Conservation (phyloP, 2,797 vertebrate genomes). For the Gallinago nigripennis region DNA sequence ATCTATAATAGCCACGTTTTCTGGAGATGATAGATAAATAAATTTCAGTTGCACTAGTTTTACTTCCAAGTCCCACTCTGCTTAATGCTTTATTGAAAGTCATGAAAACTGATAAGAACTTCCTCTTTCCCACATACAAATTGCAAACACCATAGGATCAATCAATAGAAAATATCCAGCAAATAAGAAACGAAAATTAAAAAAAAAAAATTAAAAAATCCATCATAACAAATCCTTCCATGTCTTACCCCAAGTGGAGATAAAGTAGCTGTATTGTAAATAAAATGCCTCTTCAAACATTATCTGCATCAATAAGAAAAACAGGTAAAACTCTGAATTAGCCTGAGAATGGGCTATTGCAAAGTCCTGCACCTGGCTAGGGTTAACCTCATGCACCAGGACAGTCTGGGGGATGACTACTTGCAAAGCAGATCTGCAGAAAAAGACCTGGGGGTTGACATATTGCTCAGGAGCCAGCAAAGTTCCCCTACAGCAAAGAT, state of each 20-base stretch:
- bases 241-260: not conserved
- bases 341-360: not conserved
- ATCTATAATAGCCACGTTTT: not conserved
- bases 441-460: not conserved
- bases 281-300: not conserved
- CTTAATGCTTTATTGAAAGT: not conserved
- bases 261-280: not conserved
- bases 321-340: not conserved
- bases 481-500: rapidly evolving
- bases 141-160: not conserved
- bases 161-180: not conserved
- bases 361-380: not conserved
- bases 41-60: not conserved
- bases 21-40: not conserved
- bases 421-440: not conserved
- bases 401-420: not conserved
- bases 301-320: not conserved
- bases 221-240: not conserved
- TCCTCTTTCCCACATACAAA: not conserved
- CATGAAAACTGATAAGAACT: not conserved
- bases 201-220: not conserved
- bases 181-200: not conserved
- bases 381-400: no score
- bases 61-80: not conserved
- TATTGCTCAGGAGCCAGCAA: not conserved